A percentile compares a stretch with the other conserved stretches of the same genome.
Conservation (phyloP, 1,140 invertebrate genomes). For the Drosophila aff. region DNA sequence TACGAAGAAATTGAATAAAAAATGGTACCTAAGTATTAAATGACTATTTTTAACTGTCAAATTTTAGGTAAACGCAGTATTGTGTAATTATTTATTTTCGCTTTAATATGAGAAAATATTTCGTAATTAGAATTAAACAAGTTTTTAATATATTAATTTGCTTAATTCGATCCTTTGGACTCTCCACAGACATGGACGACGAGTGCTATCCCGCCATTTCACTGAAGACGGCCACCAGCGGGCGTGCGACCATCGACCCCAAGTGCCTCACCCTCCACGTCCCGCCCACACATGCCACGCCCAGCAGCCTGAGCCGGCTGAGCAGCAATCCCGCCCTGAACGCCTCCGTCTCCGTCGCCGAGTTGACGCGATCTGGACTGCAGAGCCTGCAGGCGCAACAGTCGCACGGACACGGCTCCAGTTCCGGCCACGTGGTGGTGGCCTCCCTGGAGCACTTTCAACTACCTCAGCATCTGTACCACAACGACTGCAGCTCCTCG, state of each 20-base stretch:
- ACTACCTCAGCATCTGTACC: conserved; percentile 76
- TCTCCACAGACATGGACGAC: conserved; percentile 91
- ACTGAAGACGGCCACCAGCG: conserved; percentile 86
- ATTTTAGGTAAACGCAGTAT: too few species aligned
- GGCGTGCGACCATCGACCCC: conserved; percentile 75
- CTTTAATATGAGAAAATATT: background rate
- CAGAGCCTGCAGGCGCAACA: conserved; percentile 32
- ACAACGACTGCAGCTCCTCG: conserved; percentile 76
- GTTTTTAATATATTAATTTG: background rate
- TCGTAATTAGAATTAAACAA: background rate
- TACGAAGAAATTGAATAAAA: too few species aligned
- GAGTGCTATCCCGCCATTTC: conserved; percentile 92
- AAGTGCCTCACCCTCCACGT: conserved; percentile 74
- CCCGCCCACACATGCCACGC: conserved; percentile 61
- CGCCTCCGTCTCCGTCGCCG: conserved; percentile 37
- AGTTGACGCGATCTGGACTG: conserved; percentile 40
- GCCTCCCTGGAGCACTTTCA: conserved; percentile 61
- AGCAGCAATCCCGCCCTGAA: conserved; percentile 61
- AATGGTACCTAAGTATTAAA: background rate
- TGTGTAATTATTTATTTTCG: background rate
- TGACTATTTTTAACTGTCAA: background rate
- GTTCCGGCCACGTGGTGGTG: conserved; percentile 27
- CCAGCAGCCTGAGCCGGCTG: conserved; percentile 52
- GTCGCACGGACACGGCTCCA: conserved; percentile 36
- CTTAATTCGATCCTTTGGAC: background rate